These are phyloP conservation scores for Phrynocephalus vlangalii DNA, from an alignment of 2,797 vertebrate species.

Conservation along the genomic window DNA sequence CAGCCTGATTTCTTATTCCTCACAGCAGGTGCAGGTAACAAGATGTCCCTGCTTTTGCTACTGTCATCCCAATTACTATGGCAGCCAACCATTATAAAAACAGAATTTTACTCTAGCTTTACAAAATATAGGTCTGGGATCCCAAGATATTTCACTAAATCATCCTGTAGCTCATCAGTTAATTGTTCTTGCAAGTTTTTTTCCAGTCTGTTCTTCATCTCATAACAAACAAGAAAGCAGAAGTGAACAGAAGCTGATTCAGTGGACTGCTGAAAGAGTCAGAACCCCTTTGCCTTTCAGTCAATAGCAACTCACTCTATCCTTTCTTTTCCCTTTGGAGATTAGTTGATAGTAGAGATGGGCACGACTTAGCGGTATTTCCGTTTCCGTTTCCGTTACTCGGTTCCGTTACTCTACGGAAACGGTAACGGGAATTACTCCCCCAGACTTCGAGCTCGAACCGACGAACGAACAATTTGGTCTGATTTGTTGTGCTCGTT, in stretches of 20 bases:
- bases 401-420: too few relatives aligned
- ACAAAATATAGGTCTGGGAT: background rate
- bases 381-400: too few relatives aligned
- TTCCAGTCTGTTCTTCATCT: background rate
- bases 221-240: background rate
- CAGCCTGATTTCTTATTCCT: background rate
- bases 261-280: background rate
- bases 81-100: background rate
- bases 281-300: background rate
- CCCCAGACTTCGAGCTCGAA: too few relatives aligned
- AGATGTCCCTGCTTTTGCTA: background rate
- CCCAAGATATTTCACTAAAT: background rate
- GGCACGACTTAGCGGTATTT: too few relatives aligned
- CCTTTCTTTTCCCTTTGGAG: background rate
- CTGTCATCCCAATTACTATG: background rate
- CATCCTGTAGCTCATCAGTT: background rate
- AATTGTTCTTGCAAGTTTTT: background rate
- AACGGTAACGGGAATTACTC: too few relatives aligned
- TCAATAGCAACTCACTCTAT: background rate
- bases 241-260: background rate
- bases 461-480: too few relatives aligned
- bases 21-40: background rate
- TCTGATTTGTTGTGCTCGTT: too few relatives aligned
- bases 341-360: background rate
- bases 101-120: background rate